Percentiles rank a stretch among this genome's conserved stretches.
Conservation (phyloP, 2,888 invertebrate genomes). For the Listrodromus nycthemerus region DNA sequence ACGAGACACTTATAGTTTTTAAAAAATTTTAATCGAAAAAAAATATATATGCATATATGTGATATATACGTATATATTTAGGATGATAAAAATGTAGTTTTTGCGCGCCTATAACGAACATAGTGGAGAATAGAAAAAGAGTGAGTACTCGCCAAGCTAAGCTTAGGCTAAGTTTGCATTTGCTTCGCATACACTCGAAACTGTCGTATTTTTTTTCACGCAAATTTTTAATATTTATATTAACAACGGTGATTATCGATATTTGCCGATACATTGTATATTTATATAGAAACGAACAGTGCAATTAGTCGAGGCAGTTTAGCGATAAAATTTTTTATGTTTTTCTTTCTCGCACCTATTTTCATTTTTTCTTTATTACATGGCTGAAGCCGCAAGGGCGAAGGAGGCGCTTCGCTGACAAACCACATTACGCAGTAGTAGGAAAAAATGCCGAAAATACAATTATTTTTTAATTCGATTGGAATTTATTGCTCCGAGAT, state of each 20-base stretch:
- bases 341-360: not conserved
- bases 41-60: not conserved
- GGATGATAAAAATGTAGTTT: conserved; percentile 28
- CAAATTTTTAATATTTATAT: not conserved
- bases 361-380: conserved; percentile 17
- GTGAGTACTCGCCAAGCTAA: conserved; percentile 82
- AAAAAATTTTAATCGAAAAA: conserved; percentile 27
- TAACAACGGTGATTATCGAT: conserved; percentile 15
- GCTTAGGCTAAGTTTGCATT: conserved; percentile 83
- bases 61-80: no score
- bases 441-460: not conserved
- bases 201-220: conserved; percentile 51
- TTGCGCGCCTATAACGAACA: conserved; percentile 28
- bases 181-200: conserved; percentile 81
- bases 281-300: conserved; percentile 33
- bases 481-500: not conserved
- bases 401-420: conserved; percentile 51
- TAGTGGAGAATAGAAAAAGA: conserved; percentile 77
- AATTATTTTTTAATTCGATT: no score
- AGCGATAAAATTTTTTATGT: not conserved
- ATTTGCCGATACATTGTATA: not conserved
- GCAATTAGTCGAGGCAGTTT: conserved; percentile 44
- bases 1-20: conserved; percentile 15
- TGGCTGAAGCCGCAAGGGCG: conserved; percentile 10
- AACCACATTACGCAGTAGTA: conserved; percentile 25